Evolutionary conservation across 2,888 invertebrate species (phyloP).

Genomic region (Linnaemya vulpina): DNA sequence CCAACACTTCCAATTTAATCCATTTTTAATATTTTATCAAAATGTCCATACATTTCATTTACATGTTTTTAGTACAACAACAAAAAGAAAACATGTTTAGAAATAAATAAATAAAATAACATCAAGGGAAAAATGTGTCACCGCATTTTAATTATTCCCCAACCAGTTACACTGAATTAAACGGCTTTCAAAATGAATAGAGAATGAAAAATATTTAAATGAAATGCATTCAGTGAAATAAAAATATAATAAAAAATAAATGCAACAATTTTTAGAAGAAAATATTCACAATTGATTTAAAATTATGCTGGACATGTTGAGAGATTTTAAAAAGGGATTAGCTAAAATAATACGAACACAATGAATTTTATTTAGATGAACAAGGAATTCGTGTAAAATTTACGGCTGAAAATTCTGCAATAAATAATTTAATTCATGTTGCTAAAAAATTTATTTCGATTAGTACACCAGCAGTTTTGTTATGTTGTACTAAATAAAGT

Average conservation of each 20-base stretch:
- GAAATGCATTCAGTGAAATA: neutral
- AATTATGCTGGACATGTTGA: neutral
- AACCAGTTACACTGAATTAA: neutral
- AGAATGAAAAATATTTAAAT: neutral
- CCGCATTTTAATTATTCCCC: neutral
- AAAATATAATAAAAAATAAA: too few species aligned
- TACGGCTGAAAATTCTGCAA: too few species aligned
- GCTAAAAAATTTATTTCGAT: too few species aligned
- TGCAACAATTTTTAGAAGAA: neutral
- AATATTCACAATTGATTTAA: neutral
- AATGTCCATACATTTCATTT: constrained; percentile 52
- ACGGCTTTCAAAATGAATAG: neutral
- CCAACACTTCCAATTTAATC: constrained; percentile 11
- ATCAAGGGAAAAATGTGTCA: constrained; percentile 17
- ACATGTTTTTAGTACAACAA: constrained; percentile 11
- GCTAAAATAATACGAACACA: neutral
- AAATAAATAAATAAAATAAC: neutral
- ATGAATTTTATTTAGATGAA: neutral
- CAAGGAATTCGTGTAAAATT: neutral
- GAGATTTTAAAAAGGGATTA: neutral
- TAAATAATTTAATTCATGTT: too few species aligned
- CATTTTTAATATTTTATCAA: constrained; percentile 6
- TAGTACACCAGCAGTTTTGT: too few species aligned
- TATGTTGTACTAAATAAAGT: too few species aligned
- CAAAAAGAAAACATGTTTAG: neutral